phyloP scores from a whole-genome alignment of 2,888 invertebrate species.

The Alentia gelatinosa region DNA sequence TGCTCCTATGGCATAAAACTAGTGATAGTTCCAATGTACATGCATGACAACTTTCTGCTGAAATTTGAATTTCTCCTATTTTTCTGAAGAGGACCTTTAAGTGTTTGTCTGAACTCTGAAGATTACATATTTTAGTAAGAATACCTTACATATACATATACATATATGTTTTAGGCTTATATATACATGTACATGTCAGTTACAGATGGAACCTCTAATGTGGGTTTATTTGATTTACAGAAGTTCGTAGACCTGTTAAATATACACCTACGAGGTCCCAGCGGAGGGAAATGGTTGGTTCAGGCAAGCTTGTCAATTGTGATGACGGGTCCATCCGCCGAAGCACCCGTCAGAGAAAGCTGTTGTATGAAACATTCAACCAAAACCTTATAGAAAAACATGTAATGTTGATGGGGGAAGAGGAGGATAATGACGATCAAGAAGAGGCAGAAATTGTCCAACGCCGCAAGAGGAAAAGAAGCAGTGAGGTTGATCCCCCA shows the following conservation, averaged over 20 bases:
- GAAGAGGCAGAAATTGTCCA: not conserved
- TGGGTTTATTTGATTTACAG: too few species aligned
- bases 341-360: slow-evolving; percentile 71
- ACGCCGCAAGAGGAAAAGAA: slow-evolving; percentile 20
- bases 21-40: too few species aligned
- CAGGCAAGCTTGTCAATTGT: not conserved
- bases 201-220: too few species aligned
- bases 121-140: too few species aligned
- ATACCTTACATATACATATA: too few species aligned
- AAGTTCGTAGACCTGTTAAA: not conserved
- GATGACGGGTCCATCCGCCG: slow-evolving; percentile 64
- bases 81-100: too few species aligned
- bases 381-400: slow-evolving; percentile 67
- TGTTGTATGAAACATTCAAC: slow-evolving; percentile 73
- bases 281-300: not conserved
- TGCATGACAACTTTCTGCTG: too few species aligned
- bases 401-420: slow-evolving; percentile 36
- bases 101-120: too few species aligned
- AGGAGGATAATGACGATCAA: slow-evolving; percentile 32
- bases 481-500: slow-evolving; percentile 33
- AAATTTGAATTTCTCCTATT: too few species aligned
- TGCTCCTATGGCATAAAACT: too few species aligned
- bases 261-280: not conserved
- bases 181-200: too few species aligned
- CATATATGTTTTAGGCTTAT: too few species aligned